These are phyloP conservation scores for Drosophila guanche DNA, from an alignment of 1,140 invertebrate genomes.

Conservation along the genomic window DNA sequence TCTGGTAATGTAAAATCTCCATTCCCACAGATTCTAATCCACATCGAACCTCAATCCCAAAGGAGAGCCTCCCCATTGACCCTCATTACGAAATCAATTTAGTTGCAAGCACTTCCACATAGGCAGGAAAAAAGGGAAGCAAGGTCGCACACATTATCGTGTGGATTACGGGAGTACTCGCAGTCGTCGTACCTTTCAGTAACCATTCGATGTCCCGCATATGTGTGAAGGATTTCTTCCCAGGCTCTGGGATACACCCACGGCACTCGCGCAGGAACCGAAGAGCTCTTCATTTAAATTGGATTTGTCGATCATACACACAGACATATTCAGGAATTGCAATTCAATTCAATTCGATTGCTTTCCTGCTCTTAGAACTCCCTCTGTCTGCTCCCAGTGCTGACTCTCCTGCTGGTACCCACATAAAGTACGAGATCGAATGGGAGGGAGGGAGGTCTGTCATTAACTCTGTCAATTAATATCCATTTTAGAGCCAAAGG, in stretches of 20 bases:
- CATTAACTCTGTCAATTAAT: slow-evolving; percentile 77
- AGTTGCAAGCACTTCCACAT: no score
- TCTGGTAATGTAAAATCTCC: no score
- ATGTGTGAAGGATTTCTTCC: slow-evolving; percentile 32
- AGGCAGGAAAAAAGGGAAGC: no score
- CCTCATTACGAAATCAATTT: no score
- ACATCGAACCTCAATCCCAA: not conserved
- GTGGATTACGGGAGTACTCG: no score
- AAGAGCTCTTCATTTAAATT: slow-evolving; percentile 74
- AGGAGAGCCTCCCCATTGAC: not conserved
- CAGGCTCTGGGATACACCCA: slow-evolving; percentile 54
- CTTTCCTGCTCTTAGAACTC: slow-evolving; percentile 8
- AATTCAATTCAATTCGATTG: slow-evolving; percentile 33
- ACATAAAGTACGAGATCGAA: slow-evolving; percentile 39
- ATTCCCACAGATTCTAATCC: slow-evolving; percentile 5
- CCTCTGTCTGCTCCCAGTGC: not conserved
- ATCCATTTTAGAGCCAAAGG: slow-evolving; percentile 70
- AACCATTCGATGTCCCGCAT: slow-evolving; percentile 35
- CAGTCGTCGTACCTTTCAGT: slow-evolving; percentile 30
- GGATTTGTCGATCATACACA: slow-evolving; percentile 63
- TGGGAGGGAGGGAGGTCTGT: slow-evolving; percentile 42
- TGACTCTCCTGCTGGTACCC: slow-evolving; percentile 50
- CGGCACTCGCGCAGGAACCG: slow-evolving; percentile 21
- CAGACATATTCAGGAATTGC: no score
- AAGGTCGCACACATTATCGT: slow-evolving; percentile 11